Conservation (phyloP, 2,888 invertebrate species). For the Drosophila nr. perissopoda region DNA sequence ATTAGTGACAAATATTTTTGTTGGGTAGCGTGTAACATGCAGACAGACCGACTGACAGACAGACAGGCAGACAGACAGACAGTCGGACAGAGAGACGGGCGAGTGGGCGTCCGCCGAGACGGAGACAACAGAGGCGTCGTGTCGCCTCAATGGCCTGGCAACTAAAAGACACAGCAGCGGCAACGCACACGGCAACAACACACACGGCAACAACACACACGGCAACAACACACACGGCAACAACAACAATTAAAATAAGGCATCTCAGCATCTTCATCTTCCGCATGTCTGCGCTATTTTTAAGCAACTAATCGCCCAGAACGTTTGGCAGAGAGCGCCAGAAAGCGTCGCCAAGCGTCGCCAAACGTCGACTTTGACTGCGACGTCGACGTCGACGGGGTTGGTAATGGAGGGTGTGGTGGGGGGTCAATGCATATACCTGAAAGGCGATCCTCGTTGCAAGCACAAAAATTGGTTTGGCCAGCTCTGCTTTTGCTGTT, state of each 20-base stretch:
- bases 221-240: constrained; percentile 10
- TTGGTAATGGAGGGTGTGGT: not conserved
- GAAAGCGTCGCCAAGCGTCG: constrained; percentile 56
- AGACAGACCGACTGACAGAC: not conserved
- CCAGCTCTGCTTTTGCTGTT: constrained; percentile 34
- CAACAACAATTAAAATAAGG: not conserved
- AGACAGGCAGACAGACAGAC: not conserved
- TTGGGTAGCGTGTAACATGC: not conserved
- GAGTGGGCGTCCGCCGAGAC: constrained; percentile 51
- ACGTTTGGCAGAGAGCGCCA: constrained; percentile 36
- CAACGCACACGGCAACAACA: not conserved
- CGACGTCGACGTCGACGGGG: constrained; percentile 5
- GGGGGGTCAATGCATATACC: constrained; percentile 43
- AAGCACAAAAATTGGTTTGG: not conserved
- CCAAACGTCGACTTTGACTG: constrained; percentile 33
- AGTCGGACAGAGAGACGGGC: not conserved
- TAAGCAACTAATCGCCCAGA: constrained; percentile 73
- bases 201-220: not conserved
- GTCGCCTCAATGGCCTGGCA: constrained; percentile 33
- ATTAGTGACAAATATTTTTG: constrained; percentile 64
- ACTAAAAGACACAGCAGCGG: constrained; percentile 7
- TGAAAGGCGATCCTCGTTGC: constrained; percentile 32
- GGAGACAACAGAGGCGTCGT: constrained; percentile 24
- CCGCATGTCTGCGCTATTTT: constrained; percentile 76
- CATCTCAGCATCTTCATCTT: constrained; percentile 44